These are phyloP conservation scores for Ellobius talpinus DNA, from an alignment of 2,113 vertebrate species.

Conservation along the genomic window DNA sequence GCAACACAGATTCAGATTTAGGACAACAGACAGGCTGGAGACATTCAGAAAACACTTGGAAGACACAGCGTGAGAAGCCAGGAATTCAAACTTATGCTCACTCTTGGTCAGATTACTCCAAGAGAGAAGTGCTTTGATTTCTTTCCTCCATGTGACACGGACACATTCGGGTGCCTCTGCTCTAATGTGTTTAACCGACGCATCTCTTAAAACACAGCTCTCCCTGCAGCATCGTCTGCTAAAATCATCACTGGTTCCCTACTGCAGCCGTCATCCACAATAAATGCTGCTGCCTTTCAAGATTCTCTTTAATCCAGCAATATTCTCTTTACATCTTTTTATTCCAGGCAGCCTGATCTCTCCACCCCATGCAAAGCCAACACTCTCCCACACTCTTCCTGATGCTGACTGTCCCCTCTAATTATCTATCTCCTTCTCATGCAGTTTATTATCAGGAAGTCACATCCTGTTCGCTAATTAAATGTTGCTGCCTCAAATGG, in stretches of 20 bases:
- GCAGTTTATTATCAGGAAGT: conserved; percentile 12
- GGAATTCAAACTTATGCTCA: neutral
- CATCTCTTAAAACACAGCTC: neutral
- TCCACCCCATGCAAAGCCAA: conserved; percentile 30
- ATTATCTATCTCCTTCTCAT: neutral
- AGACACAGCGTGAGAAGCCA: neutral
- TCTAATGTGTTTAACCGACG: neutral
- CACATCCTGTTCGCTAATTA: conserved; percentile 45
- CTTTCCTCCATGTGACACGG: neutral
- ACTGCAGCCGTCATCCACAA: neutral
- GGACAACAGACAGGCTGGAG: neutral
- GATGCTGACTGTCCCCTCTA: neutral
- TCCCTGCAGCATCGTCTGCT: neutral
- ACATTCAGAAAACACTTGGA: neutral
- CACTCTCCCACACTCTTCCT: conserved; percentile 8
- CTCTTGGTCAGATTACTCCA: neutral
- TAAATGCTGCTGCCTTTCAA: conserved; percentile 61
- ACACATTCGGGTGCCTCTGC: neutral
- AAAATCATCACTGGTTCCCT: neutral
- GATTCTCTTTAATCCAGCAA: conserved; percentile 37
- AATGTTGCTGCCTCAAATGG: neutral
- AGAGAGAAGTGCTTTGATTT: neutral
- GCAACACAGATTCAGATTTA: neutral
- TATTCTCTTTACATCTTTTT: conserved; percentile 35
- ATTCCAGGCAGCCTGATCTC: neutral